Evolutionary conservation across 2,113 vertebrate genomes (phyloP), one percentile per base, ranked within the genome.

Genomic region (Petrocephalus zakoni): DNA sequence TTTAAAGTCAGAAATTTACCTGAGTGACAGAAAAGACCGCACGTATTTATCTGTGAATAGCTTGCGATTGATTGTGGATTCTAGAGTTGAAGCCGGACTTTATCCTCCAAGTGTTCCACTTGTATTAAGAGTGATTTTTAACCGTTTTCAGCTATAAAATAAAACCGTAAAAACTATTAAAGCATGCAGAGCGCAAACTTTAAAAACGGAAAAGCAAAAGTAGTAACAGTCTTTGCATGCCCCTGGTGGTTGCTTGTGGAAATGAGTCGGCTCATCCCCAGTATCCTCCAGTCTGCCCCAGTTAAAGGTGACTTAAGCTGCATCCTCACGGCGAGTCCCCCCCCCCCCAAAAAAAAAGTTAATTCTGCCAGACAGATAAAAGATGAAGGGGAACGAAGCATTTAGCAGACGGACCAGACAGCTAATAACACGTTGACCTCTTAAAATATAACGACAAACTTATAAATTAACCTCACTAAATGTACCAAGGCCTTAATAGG

Each of bases 371-470:
- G 47, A 85, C 82, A 78, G 29, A 78, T 78, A 52, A 85, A 84
- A 29, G 46, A 78, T 19, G 72, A 52, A 46, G 49, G 46, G 82
- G 21, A 85, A 13, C 21, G n/a, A 22, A 52, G 47, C 22, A 52
- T 47, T 85, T 25, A 85, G 46, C 82, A 85, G 46, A 85, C n/a
- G 25, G 82, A 85, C 82, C 22, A 15, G 47, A 51, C 49, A 13
- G 49, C 82, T 52, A 85, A 52, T 49, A 85, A 52, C 82, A 85
- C n/a, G 52, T 85, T 78, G 72, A 78, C 72, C 82, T 52, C 49
- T 51, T 25, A 85, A 49, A 85, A 52, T 85, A 85, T 51, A 51
- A 25, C 46, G 47, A 46, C 46, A 49, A 49, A n/a, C 42, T 51
- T 25, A 51, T 49, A 85, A 49, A 49, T 49, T 85, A 49, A 51